phyloP scores from a whole-genome alignment of 2,113 vertebrate species.

The Xiphias gladius region DNA sequence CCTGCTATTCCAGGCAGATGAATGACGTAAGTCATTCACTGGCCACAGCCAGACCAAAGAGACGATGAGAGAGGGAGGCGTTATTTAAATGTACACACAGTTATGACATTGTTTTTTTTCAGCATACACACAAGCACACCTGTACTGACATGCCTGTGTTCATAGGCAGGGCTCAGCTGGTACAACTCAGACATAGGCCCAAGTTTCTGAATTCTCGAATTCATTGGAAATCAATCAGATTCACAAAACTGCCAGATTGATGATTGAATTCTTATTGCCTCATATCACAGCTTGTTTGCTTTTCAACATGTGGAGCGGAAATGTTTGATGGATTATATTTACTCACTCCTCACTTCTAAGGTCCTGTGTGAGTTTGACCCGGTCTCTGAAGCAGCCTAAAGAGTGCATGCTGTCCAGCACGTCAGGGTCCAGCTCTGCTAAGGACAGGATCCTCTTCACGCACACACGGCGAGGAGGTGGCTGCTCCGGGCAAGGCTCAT shows the following conservation, averaged over 20 bases:
- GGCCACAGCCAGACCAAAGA: constrained; percentile 10
- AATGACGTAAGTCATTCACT: constrained; percentile 40
- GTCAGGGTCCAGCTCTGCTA: constrained; percentile 91
- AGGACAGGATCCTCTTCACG: constrained; percentile 87
- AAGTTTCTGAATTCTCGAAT: too few species aligned
- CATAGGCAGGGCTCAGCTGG: background rate
- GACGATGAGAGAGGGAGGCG: constrained; percentile 18
- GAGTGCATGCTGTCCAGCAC: constrained; percentile 94
- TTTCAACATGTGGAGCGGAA: background rate
- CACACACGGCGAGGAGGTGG: constrained; percentile 88
- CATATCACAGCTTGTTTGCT: background rate
- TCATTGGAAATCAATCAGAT: too few species aligned
- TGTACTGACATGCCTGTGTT: background rate
- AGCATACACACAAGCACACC: background rate
- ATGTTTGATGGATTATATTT: constrained; percentile 32
- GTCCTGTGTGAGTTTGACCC: constrained; percentile 89
- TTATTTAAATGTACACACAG: background rate
- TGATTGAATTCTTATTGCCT: background rate
- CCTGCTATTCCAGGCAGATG: constrained; percentile 42
- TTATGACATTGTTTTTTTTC: background rate
- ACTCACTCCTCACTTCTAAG: constrained; percentile 92
- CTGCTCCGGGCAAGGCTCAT: constrained; percentile 89
- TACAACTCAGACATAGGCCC: background rate
- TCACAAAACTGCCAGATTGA: background rate
- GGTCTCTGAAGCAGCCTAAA: constrained; percentile 92